These are phyloP conservation scores for Anser brachyrhynchus DNA, from an alignment of 2,113 vertebrate genomes.

Conservation along the genomic window DNA sequence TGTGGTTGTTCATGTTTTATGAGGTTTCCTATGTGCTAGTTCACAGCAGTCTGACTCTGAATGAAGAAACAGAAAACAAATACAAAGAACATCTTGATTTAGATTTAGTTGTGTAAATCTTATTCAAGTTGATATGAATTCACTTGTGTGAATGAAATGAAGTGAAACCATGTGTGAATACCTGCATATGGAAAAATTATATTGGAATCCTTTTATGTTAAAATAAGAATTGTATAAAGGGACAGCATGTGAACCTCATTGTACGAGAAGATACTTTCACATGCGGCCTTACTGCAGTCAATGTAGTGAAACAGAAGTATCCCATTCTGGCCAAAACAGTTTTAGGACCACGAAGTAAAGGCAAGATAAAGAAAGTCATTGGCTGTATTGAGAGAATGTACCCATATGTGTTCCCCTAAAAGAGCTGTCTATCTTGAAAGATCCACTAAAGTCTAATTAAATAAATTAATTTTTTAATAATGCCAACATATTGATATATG, in stretches of 20 bases:
- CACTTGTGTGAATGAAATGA: background rate
- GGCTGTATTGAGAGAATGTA: background rate
- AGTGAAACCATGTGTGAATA: background rate
- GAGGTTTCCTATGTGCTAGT: background rate
- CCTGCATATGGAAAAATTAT: background rate
- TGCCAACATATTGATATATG: background rate
- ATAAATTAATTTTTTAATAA: background rate
- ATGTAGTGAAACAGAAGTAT: background rate
- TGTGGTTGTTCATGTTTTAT: background rate
- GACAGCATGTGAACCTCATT: background rate
- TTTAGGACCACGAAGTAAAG: background rate
- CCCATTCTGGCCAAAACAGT: background rate
- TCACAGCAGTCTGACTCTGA: background rate
- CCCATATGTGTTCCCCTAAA: background rate
- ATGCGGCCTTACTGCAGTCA: background rate
- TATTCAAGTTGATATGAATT: background rate
- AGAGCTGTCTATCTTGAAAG: background rate
- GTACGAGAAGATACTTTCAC: background rate
- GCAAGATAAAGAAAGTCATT: background rate
- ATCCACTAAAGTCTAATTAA: background rate
- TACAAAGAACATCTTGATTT: background rate
- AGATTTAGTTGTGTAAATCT: background rate
- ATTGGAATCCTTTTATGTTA: background rate
- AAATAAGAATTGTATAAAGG: background rate
- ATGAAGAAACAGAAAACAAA: background rate